Conservation (phyloP, 2,888 invertebrate species). For the Bugulina stolonifera region DNA sequence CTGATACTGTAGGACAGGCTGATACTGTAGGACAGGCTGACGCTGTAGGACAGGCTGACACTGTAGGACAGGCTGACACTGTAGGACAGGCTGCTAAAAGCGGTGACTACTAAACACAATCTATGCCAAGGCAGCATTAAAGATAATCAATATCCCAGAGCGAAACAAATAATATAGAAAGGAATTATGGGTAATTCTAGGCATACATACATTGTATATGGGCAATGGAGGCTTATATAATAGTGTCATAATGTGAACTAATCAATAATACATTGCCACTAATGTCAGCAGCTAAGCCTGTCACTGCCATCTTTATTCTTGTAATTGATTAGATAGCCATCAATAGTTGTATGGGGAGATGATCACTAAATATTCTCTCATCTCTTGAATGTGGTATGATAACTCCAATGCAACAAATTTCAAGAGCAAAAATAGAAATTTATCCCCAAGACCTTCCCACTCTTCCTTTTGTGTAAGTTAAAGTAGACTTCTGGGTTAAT, state of each 20-base stretch:
- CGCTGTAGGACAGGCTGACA: too few relatives aligned
- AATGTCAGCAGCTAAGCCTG: neutral
- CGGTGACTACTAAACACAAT: neutral
- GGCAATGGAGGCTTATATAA: neutral
- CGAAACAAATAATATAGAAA: neutral
- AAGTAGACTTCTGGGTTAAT: too few relatives aligned
- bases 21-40: too few relatives aligned
- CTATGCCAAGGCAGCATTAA: conserved; percentile 19
- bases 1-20: too few relatives aligned
- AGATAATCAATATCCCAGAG: conserved; percentile 7
- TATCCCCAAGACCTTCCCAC: too few relatives aligned
- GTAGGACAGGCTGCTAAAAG: neutral
- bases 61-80: too few relatives aligned
- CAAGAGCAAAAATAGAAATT: too few relatives aligned
- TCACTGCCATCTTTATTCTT: too few relatives aligned
- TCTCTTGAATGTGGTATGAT: too few relatives aligned
- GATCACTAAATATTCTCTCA: neutral
- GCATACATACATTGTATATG: neutral
- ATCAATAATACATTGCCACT: neutral
- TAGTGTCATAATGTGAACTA: neutral
- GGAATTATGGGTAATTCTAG: neutral
- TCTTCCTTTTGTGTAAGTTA: too few relatives aligned
- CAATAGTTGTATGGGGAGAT: neutral
- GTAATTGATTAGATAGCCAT: too few relatives aligned
- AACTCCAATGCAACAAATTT: too few relatives aligned